These are phyloP conservation scores for Rhabditoides inermis DNA, from an alignment of 2,888 invertebrate species.

Conservation along the genomic window DNA sequence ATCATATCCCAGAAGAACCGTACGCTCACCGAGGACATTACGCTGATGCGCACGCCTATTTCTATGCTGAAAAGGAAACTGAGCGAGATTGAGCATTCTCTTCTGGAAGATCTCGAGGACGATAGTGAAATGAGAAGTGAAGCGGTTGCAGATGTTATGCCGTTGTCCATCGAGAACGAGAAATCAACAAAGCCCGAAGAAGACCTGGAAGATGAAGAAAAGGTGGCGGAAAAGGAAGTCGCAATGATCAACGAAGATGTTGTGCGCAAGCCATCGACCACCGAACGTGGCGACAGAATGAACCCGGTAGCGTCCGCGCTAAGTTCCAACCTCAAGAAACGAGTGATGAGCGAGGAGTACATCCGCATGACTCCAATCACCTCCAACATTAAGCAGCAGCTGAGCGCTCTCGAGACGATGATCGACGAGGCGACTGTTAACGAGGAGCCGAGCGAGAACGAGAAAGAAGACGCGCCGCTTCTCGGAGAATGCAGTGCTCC, in stretches of 20 bases:
- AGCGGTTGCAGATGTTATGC: neutral
- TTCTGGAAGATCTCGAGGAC: conserved; percentile 40
- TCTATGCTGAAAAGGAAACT: conserved; percentile 28
- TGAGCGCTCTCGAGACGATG: conserved; percentile 29
- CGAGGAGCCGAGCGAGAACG: conserved; percentile 4
- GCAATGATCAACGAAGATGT: no score
- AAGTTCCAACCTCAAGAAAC: conserved; percentile 13
- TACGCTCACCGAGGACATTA: no score
- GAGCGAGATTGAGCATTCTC: conserved; percentile 33
- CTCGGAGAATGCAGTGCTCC: no score
- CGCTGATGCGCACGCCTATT: conserved; percentile 33
- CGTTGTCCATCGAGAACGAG: neutral
- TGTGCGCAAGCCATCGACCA: no score
- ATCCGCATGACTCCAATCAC: conserved; percentile 36
- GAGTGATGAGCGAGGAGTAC: conserved; percentile 33
- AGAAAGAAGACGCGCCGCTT: conserved; percentile 12
- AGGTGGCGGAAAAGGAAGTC: no score
- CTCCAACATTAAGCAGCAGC: conserved; percentile 24
- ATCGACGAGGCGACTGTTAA: conserved; percentile 16
- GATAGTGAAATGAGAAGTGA: conserved; percentile 10
- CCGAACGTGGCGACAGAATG: conserved; percentile 1
- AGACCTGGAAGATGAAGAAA: conserved; percentile 12
- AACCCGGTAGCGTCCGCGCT: neutral
- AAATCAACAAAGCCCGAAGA: conserved; percentile 7
- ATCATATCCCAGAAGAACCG: no score